These are phyloP conservation scores for Cygnus olor DNA, from an alignment of 2,797 vertebrate species.

Conservation along the genomic window DNA sequence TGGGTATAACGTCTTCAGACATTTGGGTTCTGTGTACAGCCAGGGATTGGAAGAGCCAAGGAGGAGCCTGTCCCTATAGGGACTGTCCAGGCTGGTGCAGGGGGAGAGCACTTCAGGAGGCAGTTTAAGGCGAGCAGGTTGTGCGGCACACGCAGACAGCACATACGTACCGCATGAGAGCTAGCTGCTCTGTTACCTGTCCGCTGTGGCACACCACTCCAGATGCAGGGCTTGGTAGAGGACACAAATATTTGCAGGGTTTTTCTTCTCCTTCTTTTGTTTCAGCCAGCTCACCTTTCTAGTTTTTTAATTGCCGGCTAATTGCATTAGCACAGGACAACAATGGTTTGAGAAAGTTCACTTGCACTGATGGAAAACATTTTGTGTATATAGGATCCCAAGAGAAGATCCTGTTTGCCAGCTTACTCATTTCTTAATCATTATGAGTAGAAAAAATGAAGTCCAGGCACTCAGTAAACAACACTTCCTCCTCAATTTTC, in stretches of 20 bases:
- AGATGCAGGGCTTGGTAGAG: background rate
- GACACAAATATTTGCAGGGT: background rate
- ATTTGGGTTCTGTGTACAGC: background rate
- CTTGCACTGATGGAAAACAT: conserved; percentile 34
- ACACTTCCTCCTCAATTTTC: background rate
- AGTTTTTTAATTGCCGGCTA: conserved; percentile 51
- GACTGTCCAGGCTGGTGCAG: background rate
- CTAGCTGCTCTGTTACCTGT: background rate
- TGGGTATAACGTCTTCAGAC: background rate
- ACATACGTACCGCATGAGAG: fast-evolving
- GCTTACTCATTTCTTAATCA: conserved; percentile 18
- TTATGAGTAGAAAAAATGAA: conserved; percentile 30
- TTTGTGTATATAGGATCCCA: conserved; percentile 3
- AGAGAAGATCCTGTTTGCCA: background rate
- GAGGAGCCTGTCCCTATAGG: background rate
- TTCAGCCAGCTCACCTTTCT: conserved; percentile 47
- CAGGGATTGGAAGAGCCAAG: background rate
- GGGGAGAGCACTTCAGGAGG: background rate
- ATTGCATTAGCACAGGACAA: conserved; percentile 56
- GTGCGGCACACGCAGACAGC: background rate
- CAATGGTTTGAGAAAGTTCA: conserved; percentile 33
- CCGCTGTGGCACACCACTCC: background rate
- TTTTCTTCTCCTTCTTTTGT: background rate
- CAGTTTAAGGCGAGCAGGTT: background rate
- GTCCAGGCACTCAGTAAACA: background rate